phyloP scores from a whole-genome alignment of 2,113 vertebrate genomes.

The Alectura lathami region DNA sequence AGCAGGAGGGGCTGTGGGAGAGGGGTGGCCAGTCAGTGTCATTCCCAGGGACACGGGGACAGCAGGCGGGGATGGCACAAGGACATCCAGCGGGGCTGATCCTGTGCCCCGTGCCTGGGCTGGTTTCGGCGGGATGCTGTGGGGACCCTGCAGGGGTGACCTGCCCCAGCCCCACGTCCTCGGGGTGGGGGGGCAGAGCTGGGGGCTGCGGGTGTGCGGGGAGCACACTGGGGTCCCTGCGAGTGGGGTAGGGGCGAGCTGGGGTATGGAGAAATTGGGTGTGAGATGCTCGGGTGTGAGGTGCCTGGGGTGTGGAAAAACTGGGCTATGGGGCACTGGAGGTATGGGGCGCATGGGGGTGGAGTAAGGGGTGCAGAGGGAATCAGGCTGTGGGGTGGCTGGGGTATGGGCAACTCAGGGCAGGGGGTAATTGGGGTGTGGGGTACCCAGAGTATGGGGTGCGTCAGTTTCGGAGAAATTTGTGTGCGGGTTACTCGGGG shows the following conservation, averaged over 20 bases:
- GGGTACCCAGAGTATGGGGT: neutral
- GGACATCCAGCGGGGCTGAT: too few relatives aligned
- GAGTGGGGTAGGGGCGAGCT: neutral
- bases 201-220: accelerated
- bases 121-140: accelerated
- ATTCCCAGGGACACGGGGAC: neutral
- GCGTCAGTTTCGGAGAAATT: too few relatives aligned
- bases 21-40: neutral
- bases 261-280: neutral
- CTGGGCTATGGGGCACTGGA: neutral
- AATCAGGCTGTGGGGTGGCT: neutral
- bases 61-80: neutral
- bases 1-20: neutral
- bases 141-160: accelerated
- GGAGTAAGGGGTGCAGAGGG: neutral
- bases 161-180: accelerated
- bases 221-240: too few relatives aligned
- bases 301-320: neutral
- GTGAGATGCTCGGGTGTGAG: neutral
- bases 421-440: neutral
- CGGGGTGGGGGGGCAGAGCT: neutral
- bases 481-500: accelerated
- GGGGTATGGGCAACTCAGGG: neutral
- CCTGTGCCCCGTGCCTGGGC: neutral
- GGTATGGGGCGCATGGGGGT: neutral